phyloP scores from a whole-genome alignment of 2,113 vertebrate genomes.

The Leptobrachium leishanense region DNA sequence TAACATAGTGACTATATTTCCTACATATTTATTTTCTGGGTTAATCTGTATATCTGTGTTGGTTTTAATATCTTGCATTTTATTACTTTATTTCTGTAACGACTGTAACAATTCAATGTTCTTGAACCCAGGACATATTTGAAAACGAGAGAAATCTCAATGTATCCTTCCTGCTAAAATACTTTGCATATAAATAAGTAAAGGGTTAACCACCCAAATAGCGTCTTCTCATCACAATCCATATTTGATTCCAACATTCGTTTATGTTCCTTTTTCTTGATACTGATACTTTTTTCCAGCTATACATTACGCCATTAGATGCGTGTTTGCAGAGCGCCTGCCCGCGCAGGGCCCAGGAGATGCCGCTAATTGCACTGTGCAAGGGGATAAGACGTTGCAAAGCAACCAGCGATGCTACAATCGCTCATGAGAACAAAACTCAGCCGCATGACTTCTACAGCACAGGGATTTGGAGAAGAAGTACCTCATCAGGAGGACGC shows the following conservation, averaged over 20 bases:
- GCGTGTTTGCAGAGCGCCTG: constrained; percentile 16
- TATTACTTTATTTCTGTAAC: too few relatives aligned
- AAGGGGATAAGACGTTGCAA: constrained; percentile 19
- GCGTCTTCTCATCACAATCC: neutral
- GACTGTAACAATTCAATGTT: too few relatives aligned
- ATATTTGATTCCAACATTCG: too few relatives aligned
- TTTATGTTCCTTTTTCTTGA: too few relatives aligned
- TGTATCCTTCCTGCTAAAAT: too few relatives aligned
- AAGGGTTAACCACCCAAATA: neutral
- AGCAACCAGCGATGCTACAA: constrained; percentile 29
- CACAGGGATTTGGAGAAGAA: neutral
- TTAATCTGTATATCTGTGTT: too few relatives aligned
- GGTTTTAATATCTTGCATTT: too few relatives aligned
- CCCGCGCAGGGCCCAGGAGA: constrained; percentile 25
- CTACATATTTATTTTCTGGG: too few relatives aligned
- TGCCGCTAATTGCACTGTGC: constrained; percentile 41
- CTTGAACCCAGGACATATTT: too few relatives aligned
- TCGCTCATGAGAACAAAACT: neutral
- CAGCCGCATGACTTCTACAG: neutral
- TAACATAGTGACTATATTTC: too few relatives aligned
- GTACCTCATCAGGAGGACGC: too few relatives aligned
- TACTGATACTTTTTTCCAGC: neutral
- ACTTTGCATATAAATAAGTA: neutral
- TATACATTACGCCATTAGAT: constrained; percentile 40
- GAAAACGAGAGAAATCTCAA: too few relatives aligned